Evolutionary conservation across 2,797 vertebrate genomes (phyloP).

Genomic region (Yasuhikotakia modesta): DNA sequence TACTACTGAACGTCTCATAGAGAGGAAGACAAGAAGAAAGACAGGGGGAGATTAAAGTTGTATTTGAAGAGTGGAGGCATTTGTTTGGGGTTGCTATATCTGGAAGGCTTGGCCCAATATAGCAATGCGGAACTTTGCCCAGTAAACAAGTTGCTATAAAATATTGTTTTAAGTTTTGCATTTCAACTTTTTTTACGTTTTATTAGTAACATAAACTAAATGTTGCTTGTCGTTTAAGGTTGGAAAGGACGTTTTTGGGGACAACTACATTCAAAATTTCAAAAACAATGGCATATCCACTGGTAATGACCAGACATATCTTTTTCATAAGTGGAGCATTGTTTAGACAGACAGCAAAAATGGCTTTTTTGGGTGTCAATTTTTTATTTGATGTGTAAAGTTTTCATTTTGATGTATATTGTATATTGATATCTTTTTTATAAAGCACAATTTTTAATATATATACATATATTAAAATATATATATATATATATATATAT

Average conservation of each 20-base stretch:
- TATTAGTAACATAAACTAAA: slow-evolving; percentile 59
- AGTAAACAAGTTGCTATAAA: slow-evolving; percentile 20
- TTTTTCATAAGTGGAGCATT: neutral
- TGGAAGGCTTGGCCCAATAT: slow-evolving; percentile 80
- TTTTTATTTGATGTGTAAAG: too few relatives aligned
- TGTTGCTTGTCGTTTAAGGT: slow-evolving; percentile 80
- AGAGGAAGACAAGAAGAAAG: slow-evolving; percentile 59
- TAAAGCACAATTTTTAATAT: neutral
- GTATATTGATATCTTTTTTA: neutral
- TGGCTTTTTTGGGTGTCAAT: too few relatives aligned
- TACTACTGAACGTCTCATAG: slow-evolving; percentile 65
- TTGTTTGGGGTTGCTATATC: slow-evolving; percentile 78
- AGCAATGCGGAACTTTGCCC: slow-evolving; percentile 57
- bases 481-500: too few relatives aligned
- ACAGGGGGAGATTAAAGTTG: slow-evolving; percentile 64
- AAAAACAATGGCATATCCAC: slow-evolving; percentile 87
- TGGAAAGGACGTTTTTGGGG: slow-evolving; percentile 95
- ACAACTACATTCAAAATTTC: slow-evolving; percentile 93
- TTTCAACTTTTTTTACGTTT: slow-evolving; percentile 24
- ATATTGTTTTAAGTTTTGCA: slow-evolving; percentile 29
- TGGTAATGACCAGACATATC: slow-evolving; percentile 78
- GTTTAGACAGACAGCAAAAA: neutral
- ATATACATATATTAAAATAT: too few relatives aligned
- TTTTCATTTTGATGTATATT: neutral
- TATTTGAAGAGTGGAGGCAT: slow-evolving; percentile 76